Conservation (phyloP, 2,113 vertebrate species). For the Platichthys flesus region DNA sequence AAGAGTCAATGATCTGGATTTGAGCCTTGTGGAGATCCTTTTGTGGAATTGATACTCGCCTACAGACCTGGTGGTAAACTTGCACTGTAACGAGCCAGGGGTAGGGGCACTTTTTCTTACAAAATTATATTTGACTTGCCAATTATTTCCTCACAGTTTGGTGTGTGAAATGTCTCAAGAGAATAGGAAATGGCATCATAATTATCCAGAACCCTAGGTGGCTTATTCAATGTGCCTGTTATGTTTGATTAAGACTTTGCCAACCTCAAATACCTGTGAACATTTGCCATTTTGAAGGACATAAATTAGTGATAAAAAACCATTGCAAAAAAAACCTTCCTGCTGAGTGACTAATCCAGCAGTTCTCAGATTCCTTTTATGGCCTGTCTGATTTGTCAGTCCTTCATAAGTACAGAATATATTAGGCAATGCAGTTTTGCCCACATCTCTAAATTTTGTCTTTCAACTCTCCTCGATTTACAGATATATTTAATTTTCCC, state of each 20-base stretch:
- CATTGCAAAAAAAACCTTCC: too few species aligned
- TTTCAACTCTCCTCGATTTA: not conserved
- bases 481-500: slow-evolving; percentile 5
- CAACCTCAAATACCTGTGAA: not conserved
- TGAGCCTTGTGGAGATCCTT: too few species aligned
- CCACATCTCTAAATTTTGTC: not conserved
- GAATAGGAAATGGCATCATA: not conserved
- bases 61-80: too few species aligned
- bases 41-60: too few species aligned
- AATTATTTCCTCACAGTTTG: not conserved
- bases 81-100: too few species aligned
- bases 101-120: too few species aligned
- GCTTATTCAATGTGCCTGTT: not conserved
- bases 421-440: not conserved
- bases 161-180: not conserved
- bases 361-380: too few species aligned
- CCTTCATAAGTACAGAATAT: not conserved
- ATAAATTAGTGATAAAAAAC: not conserved
- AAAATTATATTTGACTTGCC: not conserved
- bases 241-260: not conserved
- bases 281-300: not conserved
- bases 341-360: too few species aligned
- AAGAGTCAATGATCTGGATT: too few species aligned
- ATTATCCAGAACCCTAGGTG: not conserved
- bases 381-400: too few species aligned